Percentiles rank a stretch among this genome's conserved stretches.
Conservation (phyloP, 2,113 vertebrate species). For the Pseudois nayaur region DNA sequence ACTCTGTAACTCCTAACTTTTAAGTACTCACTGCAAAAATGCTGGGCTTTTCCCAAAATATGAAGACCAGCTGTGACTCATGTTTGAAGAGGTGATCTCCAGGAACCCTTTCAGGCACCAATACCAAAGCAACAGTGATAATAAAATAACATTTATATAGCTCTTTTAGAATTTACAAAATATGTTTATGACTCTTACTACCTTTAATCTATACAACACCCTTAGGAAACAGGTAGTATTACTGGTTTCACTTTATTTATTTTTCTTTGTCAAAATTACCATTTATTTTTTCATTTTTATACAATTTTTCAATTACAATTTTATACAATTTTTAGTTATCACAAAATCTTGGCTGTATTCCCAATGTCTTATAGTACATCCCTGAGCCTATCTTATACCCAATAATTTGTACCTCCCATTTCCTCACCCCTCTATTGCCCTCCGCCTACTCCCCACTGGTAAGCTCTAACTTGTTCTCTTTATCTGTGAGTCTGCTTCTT, state of each 20-base stretch:
- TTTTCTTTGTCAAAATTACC: background rate
- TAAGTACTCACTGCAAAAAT: background rate
- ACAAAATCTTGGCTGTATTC: background rate
- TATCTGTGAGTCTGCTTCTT: background rate
- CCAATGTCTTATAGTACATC: background rate
- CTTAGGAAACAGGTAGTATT: background rate
- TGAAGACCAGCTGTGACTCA: background rate
- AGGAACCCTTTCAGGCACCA: background rate
- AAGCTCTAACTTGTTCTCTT: background rate
- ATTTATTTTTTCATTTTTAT: background rate
- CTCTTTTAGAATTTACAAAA: background rate
- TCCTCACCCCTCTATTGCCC: background rate
- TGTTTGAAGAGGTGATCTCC: background rate
- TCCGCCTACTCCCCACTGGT: background rate
- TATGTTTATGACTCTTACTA: background rate
- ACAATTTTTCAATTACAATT: background rate
- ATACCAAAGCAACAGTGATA: background rate
- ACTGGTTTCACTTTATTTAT: background rate
- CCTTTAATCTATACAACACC: background rate
- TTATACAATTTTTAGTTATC: background rate
- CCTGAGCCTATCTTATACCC: background rate
- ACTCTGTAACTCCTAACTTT: background rate
- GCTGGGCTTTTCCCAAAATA: background rate
- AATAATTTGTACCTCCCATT: background rate
- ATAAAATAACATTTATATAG: background rate